phyloP scores from a whole-genome alignment of 2,113 vertebrate genomes.

The Protobothrops flavoviridis region DNA sequence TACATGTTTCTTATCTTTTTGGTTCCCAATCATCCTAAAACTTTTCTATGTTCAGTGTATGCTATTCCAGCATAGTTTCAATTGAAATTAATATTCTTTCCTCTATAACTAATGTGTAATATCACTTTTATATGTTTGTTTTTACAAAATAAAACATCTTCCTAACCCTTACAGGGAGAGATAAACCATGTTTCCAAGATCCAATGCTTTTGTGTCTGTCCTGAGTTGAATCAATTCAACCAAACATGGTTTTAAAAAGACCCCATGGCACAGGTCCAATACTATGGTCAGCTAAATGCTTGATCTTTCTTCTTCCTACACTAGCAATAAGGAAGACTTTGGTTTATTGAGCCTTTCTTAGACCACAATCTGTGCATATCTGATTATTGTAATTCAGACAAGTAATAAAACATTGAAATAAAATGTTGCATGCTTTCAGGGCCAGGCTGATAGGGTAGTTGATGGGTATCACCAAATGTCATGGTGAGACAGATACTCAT shows the following conservation, averaged over 20 bases:
- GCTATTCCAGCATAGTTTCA: background rate
- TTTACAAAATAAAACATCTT: background rate
- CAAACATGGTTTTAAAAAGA: background rate
- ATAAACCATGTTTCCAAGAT: background rate
- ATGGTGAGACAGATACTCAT: background rate
- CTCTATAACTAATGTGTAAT: background rate
- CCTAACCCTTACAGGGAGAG: background rate
- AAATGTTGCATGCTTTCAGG: background rate
- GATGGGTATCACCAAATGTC: background rate
- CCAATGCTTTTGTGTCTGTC: background rate
- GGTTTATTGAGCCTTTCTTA: background rate
- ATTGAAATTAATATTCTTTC: background rate
- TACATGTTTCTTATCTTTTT: background rate
- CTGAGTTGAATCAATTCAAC: background rate
- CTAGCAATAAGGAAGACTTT: background rate
- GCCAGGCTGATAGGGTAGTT: background rate
- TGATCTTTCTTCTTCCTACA: background rate
- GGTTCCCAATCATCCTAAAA: background rate
- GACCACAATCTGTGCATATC: background rate
- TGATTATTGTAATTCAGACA: background rate
- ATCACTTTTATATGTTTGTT: background rate
- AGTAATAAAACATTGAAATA: background rate
- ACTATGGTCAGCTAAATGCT: background rate
- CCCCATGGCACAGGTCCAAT: background rate
- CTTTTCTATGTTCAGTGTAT: background rate